Evolutionary conservation across 1,140 invertebrate species (phyloP).

Genomic region (Anoplolepis gracilipes): DNA sequence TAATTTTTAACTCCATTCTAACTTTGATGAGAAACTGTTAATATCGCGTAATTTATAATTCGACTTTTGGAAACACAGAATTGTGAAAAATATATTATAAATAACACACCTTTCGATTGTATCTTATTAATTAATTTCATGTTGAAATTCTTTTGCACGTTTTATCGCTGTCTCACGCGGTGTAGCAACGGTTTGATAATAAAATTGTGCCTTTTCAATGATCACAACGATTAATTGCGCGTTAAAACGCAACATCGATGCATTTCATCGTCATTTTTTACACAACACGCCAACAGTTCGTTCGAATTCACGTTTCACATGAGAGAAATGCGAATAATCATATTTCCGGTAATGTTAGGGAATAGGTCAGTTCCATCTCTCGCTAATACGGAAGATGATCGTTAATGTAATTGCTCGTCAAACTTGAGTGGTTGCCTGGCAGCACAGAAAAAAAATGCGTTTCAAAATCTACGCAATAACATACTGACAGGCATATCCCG

Average conservation of each 20-base stretch:
- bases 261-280: background rate
- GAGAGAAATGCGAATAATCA: conserved; percentile 7
- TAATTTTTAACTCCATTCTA: background rate
- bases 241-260: conserved; percentile 10
- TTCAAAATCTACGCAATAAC: background rate
- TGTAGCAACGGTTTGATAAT: background rate
- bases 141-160: background rate
- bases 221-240: background rate
- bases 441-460: background rate
- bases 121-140: background rate
- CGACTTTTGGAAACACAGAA: background rate
- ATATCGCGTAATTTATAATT: background rate
- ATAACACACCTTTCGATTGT: background rate
- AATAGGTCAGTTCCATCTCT: background rate
- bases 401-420: conserved; percentile 26
- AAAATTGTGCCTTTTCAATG: conserved; percentile 12
- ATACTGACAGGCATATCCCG: background rate
- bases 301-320: background rate
- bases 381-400: background rate
- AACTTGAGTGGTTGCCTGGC: background rate
- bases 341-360: background rate
- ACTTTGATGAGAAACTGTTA: background rate
- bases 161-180: background rate
- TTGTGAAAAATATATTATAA: conserved; percentile 1
- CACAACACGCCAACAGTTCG: background rate